Conservation (phyloP, 2,113 vertebrate species). For the Neopipo cinnamomea region DNA sequence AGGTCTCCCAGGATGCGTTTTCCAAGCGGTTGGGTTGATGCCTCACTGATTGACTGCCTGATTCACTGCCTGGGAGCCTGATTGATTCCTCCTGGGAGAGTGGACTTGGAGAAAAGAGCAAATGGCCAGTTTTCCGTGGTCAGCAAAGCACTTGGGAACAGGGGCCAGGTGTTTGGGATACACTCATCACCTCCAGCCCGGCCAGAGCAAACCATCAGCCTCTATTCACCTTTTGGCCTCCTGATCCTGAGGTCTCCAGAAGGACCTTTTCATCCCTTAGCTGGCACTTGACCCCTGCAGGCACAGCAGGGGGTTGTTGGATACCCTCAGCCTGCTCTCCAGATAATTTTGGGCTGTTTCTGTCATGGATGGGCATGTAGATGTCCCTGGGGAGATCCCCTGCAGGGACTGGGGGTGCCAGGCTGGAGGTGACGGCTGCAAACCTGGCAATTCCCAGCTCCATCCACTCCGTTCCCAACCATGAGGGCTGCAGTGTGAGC, state of each 20-base stretch:
- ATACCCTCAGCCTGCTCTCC: background rate
- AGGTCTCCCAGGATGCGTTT: background rate
- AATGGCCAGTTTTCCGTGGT: background rate
- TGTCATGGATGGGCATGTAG: fast-evolving
- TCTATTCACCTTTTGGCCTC: background rate
- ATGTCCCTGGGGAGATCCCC: too few relatives aligned
- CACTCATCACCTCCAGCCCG: fast-evolving
- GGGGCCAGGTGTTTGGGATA: background rate
- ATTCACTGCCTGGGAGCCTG: background rate
- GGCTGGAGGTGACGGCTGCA: background rate
- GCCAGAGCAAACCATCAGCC: background rate
- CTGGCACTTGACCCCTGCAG: background rate
- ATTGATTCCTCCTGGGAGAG: background rate
- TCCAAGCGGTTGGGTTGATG: background rate
- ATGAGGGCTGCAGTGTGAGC: too few relatives aligned
- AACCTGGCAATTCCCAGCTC: background rate
- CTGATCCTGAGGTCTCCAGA: background rate
- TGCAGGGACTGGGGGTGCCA: fast-evolving
- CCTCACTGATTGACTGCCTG: background rate
- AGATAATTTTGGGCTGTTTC: background rate
- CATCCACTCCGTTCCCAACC: too few relatives aligned
- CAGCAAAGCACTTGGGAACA: background rate
- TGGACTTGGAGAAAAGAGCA: background rate
- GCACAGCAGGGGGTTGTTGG: background rate
- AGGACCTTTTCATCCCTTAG: background rate